Evolutionary conservation across 2,113 vertebrate genomes (phyloP).

Genomic region (Dicentrarchus labrax): DNA sequence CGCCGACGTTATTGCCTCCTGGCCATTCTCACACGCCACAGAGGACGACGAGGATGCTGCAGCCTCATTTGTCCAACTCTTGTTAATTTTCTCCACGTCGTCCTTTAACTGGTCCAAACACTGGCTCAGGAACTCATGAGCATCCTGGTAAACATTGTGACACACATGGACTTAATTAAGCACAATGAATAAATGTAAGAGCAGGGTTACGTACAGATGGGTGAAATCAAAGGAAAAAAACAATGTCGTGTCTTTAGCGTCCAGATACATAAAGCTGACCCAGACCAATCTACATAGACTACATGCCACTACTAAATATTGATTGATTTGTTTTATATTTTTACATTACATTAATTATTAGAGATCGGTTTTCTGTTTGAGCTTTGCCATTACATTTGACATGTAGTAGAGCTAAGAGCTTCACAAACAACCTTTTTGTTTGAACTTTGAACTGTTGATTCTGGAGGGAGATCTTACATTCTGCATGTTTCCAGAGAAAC

Average conservation of each 20-base stretch:
- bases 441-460: background rate
- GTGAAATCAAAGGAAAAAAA: background rate
- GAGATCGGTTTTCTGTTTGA: background rate
- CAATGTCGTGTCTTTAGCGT: background rate
- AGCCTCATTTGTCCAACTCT: conserved; percentile 90
- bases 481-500: conserved; percentile 99
- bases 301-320: too few species aligned
- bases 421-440: background rate
- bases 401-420: background rate
- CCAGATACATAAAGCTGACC: background rate
- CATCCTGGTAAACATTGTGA: conserved; percentile 86
- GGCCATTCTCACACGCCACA: conserved; percentile 83
- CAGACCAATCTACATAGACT: too few species aligned
- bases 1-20: conserved; percentile 36
- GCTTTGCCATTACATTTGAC: background rate
- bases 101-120: conserved; percentile 99
- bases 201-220: background rate
- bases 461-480: conserved; percentile 89
- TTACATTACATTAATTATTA: background rate
- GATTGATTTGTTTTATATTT: too few species aligned
- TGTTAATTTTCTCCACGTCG: conserved; percentile 97
- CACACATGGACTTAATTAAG: background rate
- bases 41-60: conserved; percentile 16
- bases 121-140: conserved; percentile 98
- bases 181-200: background rate